Evolutionary conservation across 2,888 invertebrate species (phyloP).

Genomic region (Limnephilus lunatus): DNA sequence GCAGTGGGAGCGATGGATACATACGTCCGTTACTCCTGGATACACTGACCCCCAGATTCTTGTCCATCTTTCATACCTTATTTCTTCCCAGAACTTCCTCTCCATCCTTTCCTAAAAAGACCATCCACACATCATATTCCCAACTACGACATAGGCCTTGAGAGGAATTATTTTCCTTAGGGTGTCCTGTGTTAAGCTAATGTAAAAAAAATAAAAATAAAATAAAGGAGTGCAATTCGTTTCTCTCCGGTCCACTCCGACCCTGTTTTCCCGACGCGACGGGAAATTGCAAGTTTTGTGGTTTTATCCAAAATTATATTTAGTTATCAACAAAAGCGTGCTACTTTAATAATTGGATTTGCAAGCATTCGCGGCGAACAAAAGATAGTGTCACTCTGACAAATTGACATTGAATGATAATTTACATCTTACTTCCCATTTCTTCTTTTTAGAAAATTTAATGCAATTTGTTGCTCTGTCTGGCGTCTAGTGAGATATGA

Average conservation of each 20-base stretch:
- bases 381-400: neutral
- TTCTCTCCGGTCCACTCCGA: neutral
- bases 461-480: neutral
- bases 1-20: too few species aligned
- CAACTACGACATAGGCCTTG: too few species aligned
- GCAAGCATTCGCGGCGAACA: neutral
- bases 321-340: neutral
- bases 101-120: too few species aligned
- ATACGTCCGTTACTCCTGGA: too few species aligned
- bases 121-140: too few species aligned
- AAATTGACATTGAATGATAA: neutral
- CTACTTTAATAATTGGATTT: conserved; percentile 2
- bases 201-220: too few species aligned
- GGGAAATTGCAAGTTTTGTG: neutral
- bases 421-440: neutral
- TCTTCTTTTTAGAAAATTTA: neutral
- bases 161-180: too few species aligned
- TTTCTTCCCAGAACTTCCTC: too few species aligned
- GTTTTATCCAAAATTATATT: neutral
- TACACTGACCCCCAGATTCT: too few species aligned
- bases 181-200: too few species aligned
- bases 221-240: neutral
- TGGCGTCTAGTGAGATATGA: neutral
- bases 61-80: too few species aligned
- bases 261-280: neutral